Base-by-base conservation (phyloP, 1,140 invertebrate genomes). In the Cotesia glomerata region DNA sequence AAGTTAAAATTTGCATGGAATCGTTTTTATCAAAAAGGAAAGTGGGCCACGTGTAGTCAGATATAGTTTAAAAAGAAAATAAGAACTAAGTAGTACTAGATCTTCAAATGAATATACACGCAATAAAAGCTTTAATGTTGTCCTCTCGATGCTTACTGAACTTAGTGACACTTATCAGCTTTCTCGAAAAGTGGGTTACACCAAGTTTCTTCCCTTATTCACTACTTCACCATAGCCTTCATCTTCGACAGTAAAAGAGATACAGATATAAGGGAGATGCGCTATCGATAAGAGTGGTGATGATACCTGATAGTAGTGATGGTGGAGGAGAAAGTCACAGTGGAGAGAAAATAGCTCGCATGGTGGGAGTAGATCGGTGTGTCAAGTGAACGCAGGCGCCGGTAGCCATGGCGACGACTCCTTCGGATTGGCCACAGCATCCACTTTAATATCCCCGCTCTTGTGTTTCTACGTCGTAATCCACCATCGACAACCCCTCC, bases 371-470 rank as follows among this genome's bases (percentile, higher is more conserved):
- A 63, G 73, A 76, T 66, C 75, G 78, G 75, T 79, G 73, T 52
- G 72, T 75, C 75, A 75, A 75, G 77, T 79, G 78, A 78, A 84
- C 82, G 83, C 84, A 86, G 79, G 83, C 84, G 84, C 84, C 77
- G 80, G 84, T 85, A 83, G 81, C 78, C 83, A 87, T 87, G 83
- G 80, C 79, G 79, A 86, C 85, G 81, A 84, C 82, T 86, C 81
- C 84, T 86, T 87, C 81, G 84, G 85, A 87, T 87, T 86, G 85
- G 86, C 83, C 82, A 77, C 83, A 84, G 83, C 80, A 82, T 85
- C 83, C 82, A 85, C 83, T 86, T 82, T 78, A 84, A 82, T 80
- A 73, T 76, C 35, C 84, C 82, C 81, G 76, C 79, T 76, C 77
- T 77, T 75, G 77, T 75, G 39, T 73, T 76, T 66, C 75, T 74